phyloP scores from a whole-genome alignment of 1,140 invertebrate species.

The Venustaconcha ellipsiformis region DNA sequence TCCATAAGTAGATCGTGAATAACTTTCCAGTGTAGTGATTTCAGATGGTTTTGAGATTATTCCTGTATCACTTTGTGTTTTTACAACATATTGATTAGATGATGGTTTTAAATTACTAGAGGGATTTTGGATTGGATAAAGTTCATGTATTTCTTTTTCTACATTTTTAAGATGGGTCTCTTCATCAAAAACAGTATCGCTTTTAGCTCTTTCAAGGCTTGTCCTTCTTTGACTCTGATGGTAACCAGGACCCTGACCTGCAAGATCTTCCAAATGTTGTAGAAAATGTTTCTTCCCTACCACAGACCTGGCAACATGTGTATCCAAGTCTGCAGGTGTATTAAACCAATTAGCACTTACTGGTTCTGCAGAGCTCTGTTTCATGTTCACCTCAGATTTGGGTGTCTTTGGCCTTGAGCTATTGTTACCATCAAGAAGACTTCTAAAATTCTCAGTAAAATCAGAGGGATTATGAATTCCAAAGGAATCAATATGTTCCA shows the following conservation, averaged over 20 bases:
- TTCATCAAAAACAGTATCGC: conserved; percentile 3
- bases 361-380: conserved; percentile 8
- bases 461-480: background rate
- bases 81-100: too few relatives aligned
- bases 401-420: background rate
- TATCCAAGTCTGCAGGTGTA: conserved; percentile 43
- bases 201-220: conserved; percentile 3
- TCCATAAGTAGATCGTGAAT: too few relatives aligned
- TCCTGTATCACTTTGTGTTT: too few relatives aligned
- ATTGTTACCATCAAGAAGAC: background rate
- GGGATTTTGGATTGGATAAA: too few relatives aligned
- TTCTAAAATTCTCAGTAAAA: background rate
- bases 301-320: conserved; percentile 34
- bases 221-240: background rate
- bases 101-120: too few relatives aligned
- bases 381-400: conserved; percentile 6
- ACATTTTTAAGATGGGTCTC: too few relatives aligned
- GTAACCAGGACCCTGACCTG: too few relatives aligned
- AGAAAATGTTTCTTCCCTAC: background rate
- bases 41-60: too few relatives aligned
- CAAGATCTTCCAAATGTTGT: too few relatives aligned
- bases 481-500: background rate
- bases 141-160: too few relatives aligned
- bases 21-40: too few relatives aligned
- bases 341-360: conserved; percentile 39